Evolutionary conservation across 1,140 invertebrate genomes (phyloP), one percentile per base, ranked within the genome.

Genomic region (Camponotus pennsylvanicus): DNA sequence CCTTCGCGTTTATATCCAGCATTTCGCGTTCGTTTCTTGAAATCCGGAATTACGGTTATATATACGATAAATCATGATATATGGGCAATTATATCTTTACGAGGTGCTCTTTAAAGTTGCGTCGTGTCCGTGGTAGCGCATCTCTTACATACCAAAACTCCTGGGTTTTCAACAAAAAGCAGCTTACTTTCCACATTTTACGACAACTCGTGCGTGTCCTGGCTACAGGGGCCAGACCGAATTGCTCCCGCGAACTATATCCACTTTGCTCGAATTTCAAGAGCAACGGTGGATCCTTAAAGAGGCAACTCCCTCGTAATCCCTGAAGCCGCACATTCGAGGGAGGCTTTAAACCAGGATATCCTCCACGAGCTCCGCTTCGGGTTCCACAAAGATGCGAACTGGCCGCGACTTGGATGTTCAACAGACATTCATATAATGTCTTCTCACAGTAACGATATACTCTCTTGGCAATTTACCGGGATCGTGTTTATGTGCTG

Each of bases 201-300:
- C 77, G 88, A 86, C 37, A 52, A 8, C 34, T 15, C 79, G 52
- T 40, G 45, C 59, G 49, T 61, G 67, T 52, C 76, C 40, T 18
- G 76, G 40, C 59, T 45, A 52, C 42, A 55, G 27, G 27, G 21
- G 15, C 32, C 27, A 9, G 27, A 15, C 55, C 32, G 69, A 83
- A 73, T 75, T 83, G 69, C 49, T 11, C 34, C 57, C 45, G 21
- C 70, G 45, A 64, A 66, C 49, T 90, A 57, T 76, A 90, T 89
- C 85, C 69, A 71, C 42, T 89, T 78, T 85, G 73, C 75, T 90
- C 79, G 79, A 86, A 90, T 90, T 89, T 87, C 89, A 87, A 86
- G 88, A 70, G 57, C n/a, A 40, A 42, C 52, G 66, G 45, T n/a
- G 75, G 61, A 57, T 75, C 79, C 88, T 85, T 79, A 69, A 89